Evolutionary conservation across 2,797 vertebrate genomes (phyloP), one percentile per base, ranked within the genome.

Genomic region (Galaxias olidus): DNA sequence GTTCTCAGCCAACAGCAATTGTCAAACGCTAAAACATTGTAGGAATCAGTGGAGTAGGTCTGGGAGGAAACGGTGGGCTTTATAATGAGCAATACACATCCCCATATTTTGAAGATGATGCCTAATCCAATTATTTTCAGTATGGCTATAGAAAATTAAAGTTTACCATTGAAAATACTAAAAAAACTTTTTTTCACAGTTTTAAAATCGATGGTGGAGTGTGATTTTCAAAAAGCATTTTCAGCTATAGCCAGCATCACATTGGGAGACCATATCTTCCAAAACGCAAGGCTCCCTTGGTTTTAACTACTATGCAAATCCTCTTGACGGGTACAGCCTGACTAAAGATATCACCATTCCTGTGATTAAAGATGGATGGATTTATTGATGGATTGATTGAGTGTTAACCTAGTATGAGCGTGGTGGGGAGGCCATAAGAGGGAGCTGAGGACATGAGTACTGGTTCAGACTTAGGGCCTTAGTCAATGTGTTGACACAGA

Each of bases 1-100:
- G 84, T 78, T 67, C n/a, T 43, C 66, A 75, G 8, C 74, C 76
- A 75, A 87, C 80, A 79, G 79, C 87, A 83, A 79, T 83, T 86
- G 83, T 85, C 72, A 65, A 63, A 53, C 13, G 18, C 58, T 74
- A 86, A 86, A 85, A 76, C 80, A 79, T 79, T 80, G 71, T 74
- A 72, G 65, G 43, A 78, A 80, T 69, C 79, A 4, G 0, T 83
- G 72, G 83, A 59, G 19, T 42, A 45, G 42, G 58, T 55, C 58
- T 40, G 45, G 51, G 72, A 75, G 42, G 42, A 51, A 76, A 40
- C 48, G 10, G n/a, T 17, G 40, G 60, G n/a, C 49, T 62, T 62
- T 62, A 51, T 50, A 41, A 1, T 42, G n/a, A 46, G 0, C 60
- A 62, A 62, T 52, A 62, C 60, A 62, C 60, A 62, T 52, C 60